Percentiles rank a stretch among this genome's conserved stretches.
Evolutionary conservation across 2,113 vertebrate genomes (phyloP).

Genomic region (Glaucomys volans): DNA sequence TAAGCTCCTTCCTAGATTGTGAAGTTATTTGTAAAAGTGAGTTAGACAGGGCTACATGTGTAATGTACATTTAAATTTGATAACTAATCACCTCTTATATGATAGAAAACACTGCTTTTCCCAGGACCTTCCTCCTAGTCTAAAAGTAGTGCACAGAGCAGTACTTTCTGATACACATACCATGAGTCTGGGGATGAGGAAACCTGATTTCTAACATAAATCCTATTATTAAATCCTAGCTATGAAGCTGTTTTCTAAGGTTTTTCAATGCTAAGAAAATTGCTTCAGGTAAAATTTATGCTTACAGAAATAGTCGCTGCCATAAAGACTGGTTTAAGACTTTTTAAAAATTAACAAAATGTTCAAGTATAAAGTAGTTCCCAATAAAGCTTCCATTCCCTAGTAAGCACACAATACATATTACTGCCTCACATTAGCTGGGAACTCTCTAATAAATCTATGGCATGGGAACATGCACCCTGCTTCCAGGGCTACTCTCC

Average conservation of each 20-base stretch:
- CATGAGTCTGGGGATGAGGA: neutral
- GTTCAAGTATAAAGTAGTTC: neutral
- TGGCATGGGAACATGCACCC: constrained; percentile 21
- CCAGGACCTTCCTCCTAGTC: neutral
- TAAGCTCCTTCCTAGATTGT: constrained; percentile 51
- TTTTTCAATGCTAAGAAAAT: constrained; percentile 46
- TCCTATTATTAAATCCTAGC: neutral
- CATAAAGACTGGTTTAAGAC: neutral
- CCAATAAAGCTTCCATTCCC: neutral
- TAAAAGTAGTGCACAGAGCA: constrained; percentile 33
- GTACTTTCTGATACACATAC: neutral
- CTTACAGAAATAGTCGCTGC: neutral
- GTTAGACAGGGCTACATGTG: neutral
- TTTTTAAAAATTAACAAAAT: constrained; percentile 8
- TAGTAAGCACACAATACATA: neutral
- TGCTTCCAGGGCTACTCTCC: neutral
- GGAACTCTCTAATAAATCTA: constrained; percentile 33
- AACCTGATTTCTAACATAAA: constrained; percentile 7
- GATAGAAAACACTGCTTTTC: neutral
- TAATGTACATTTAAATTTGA: neutral
- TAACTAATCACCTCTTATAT: constrained; percentile 16
- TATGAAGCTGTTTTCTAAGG: constrained; percentile 18
- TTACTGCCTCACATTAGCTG: neutral
- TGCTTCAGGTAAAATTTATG: constrained; percentile 41
- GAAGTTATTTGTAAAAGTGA: constrained; percentile 17